These are phyloP conservation scores for Lepidurus couesii DNA, from an alignment of 1,140 invertebrate species.

Conservation along the genomic window DNA sequence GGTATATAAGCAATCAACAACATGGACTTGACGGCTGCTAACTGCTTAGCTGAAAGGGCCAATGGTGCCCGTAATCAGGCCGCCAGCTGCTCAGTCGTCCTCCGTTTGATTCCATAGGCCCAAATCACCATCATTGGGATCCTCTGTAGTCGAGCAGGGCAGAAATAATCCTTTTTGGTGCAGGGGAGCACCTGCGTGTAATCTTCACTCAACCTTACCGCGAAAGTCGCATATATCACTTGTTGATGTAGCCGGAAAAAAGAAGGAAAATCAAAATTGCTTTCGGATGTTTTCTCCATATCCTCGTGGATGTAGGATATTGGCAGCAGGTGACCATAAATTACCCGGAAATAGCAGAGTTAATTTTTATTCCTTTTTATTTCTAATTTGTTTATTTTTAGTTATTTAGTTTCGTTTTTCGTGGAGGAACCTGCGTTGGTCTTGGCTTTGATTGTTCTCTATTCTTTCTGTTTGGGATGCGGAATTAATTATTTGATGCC, in stretches of 20 bases:
- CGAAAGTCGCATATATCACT: background rate
- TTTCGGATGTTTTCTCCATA: background rate
- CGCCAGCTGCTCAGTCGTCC: background rate
- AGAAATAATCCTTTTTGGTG: background rate
- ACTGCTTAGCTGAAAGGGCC: background rate
- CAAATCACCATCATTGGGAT: no score
- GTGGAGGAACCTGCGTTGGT: background rate
- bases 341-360: background rate
- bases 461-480: background rate
- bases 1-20: background rate
- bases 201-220: background rate
- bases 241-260: background rate
- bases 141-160: no score
- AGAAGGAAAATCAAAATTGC: background rate
- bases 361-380: no score
- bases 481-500: background rate
- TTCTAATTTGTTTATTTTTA: no score
- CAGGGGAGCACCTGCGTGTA: background rate
- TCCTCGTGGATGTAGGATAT: background rate
- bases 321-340: slow-evolving; percentile 7
- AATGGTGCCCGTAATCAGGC: background rate
- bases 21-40: background rate
- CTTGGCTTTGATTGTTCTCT: background rate
- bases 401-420: background rate
- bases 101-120: background rate